A percentile compares a stretch with the other conserved stretches of the same genome.
These are phyloP conservation scores for Natrix natrix DNA, from an alignment of 2,797 vertebrate genomes.

Conservation along the genomic window DNA sequence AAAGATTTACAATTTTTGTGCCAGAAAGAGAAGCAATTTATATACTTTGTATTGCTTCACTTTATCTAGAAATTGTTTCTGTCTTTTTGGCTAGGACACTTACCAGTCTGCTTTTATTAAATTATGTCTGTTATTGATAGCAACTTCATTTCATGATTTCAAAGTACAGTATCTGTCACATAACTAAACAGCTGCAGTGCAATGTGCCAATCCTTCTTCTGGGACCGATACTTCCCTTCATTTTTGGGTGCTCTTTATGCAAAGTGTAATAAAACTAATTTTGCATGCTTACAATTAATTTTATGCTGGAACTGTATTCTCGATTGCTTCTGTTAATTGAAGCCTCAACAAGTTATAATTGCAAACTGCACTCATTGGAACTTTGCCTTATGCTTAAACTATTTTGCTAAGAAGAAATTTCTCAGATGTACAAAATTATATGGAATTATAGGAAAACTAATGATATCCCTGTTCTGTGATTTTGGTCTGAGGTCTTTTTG, in stretches of 20 bases:
- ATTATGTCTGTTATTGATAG: constrained; percentile 45
- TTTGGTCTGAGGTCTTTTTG: background rate
- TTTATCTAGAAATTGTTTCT: constrained; percentile 41
- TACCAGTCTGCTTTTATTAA: constrained; percentile 45
- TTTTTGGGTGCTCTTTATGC: constrained; percentile 34
- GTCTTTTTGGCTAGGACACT: constrained; percentile 28
- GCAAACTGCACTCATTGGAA: constrained; percentile 3
- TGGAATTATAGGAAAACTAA: background rate
- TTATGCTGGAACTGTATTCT: constrained; percentile 34
- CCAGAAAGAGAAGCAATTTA: constrained; percentile 42
- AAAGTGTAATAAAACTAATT: constrained; percentile 44
- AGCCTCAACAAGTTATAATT: constrained; percentile 37
- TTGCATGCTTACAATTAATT: constrained; percentile 36
- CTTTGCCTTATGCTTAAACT: constrained; percentile 10
- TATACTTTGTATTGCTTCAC: constrained; percentile 36
- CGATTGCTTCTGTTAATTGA: constrained; percentile 35
- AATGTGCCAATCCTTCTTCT: constrained; percentile 23
- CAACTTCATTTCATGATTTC: constrained; percentile 34
- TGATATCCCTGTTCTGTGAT: background rate
- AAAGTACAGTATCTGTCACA: constrained; percentile 49
- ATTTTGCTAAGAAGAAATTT: constrained; percentile 19
- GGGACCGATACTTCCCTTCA: constrained; percentile 29
- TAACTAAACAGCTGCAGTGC: constrained; percentile 41
- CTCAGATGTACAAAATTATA: background rate
- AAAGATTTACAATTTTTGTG: constrained; percentile 45